A percentile compares a stretch with the other conserved stretches of the same genome.
Conservation (phyloP, 2,888 invertebrate species). For the Xylota sylvarum region DNA sequence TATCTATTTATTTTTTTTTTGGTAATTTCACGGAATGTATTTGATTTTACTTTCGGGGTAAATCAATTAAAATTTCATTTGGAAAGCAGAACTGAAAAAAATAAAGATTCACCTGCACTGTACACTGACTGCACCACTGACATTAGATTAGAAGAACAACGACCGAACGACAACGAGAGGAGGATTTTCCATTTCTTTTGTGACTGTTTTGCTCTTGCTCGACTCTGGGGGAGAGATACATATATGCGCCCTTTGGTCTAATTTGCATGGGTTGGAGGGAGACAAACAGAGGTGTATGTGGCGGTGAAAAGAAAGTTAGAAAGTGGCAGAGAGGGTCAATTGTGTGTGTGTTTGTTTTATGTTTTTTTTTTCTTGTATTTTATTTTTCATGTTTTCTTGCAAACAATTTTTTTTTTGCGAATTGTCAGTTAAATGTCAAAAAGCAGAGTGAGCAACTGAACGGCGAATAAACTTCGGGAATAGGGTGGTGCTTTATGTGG, state of each 20-base stretch:
- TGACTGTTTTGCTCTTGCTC: slow-evolving; percentile 53
- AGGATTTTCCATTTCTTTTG: slow-evolving; percentile 71
- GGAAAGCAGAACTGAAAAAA: slow-evolving; percentile 67
- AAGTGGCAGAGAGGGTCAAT: slow-evolving; percentile 64
- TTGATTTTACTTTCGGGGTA: slow-evolving; percentile 1
- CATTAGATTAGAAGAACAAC: slow-evolving; percentile 67
- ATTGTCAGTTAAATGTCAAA: slow-evolving; percentile 53
- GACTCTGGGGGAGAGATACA: slow-evolving; percentile 16
- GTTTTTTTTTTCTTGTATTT: not conserved
- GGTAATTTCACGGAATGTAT: slow-evolving; percentile 47
- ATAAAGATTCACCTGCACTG: slow-evolving; percentile 69
- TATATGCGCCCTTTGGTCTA: slow-evolving; percentile 30
- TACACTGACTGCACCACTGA: slow-evolving; percentile 73
- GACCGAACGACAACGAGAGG: slow-evolving; percentile 57
- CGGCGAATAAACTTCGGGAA: not conserved
- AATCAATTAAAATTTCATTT: slow-evolving; percentile 60
- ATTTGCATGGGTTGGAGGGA: slow-evolving; percentile 44
- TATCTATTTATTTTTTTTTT: slow-evolving; percentile 11
- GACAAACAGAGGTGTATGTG: slow-evolving; percentile 27
- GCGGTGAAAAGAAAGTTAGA: slow-evolving; percentile 74
- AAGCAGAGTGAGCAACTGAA: slow-evolving; percentile 28
- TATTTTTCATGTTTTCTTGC: slow-evolving; percentile 52
- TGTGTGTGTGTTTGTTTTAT: slow-evolving; percentile 8
- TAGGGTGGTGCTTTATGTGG: slow-evolving; percentile 21
- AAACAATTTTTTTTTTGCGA: slow-evolving; percentile 29